Evolutionary conservation across 2,797 vertebrate genomes (phyloP).

Genomic region (Esox masquinongy): DNA sequence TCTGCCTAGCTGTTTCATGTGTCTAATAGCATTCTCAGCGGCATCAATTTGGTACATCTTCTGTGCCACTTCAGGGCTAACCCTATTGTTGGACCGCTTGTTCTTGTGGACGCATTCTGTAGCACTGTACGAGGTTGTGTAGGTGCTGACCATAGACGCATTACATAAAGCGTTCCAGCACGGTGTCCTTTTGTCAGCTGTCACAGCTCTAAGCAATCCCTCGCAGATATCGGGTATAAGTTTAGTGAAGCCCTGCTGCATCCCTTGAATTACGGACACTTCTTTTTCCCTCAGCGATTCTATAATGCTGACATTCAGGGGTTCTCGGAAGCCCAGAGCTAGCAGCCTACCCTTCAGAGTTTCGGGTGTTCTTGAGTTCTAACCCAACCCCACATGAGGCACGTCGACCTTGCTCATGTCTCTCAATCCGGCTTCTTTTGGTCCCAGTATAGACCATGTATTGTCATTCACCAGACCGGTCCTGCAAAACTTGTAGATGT

Average conservation of each 20-base stretch:
- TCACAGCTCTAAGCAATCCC: background rate
- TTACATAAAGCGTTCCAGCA: background rate
- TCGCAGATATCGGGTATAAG: background rate
- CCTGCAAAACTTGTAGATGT: background rate
- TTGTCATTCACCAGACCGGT: slow-evolving; percentile 6
- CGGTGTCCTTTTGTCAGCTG: background rate
- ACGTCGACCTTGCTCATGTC: background rate
- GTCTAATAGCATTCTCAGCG: background rate
- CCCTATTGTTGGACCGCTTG: background rate
- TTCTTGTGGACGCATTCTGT: background rate
- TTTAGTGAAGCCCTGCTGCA: slow-evolving; percentile 1
- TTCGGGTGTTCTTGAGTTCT: background rate
- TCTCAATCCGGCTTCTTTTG: background rate
- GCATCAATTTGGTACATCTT: background rate
- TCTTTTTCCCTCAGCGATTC: background rate
- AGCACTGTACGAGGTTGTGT: background rate
- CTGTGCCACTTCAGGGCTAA: background rate
- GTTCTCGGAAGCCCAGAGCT: background rate
- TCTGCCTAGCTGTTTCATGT: background rate
- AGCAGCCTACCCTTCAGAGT: background rate
- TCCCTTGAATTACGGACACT: background rate
- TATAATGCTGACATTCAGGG: background rate
- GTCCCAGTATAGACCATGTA: background rate
- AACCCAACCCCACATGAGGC: slow-evolving; percentile 4
- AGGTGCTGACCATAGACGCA: background rate